Conservation (phyloP, 1,140 invertebrate species). For the Vollenhovia emeryi region DNA sequence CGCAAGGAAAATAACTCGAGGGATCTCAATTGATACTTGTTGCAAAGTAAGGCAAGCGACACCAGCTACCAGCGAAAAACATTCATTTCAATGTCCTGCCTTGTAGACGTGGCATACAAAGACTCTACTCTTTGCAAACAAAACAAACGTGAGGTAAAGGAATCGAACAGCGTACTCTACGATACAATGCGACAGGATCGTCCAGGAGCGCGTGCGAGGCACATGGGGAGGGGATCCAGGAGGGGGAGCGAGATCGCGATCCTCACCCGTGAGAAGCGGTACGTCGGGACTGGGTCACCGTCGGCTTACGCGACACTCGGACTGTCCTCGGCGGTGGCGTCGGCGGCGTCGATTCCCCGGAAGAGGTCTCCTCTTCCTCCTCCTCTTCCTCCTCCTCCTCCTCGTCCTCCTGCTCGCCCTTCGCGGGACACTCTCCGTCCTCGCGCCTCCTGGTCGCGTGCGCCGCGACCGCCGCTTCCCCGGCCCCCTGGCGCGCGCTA, state of each 20-base stretch:
- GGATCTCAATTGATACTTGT: neutral
- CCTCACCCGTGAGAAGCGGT: slow-evolving; percentile 56
- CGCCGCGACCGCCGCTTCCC: neutral
- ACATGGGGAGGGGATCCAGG: neutral
- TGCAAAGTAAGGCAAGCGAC: neutral
- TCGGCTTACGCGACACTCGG: neutral
- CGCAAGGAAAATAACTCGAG: neutral
- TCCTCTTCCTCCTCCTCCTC: too few relatives aligned
- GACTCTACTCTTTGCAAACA: neutral
- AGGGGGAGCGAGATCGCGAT: neutral
- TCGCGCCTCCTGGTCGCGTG: slow-evolving; percentile 10
- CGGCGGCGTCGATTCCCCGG: slow-evolving; percentile 78
- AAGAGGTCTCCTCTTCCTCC: slow-evolving; percentile 58
- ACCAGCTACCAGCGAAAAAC: neutral
- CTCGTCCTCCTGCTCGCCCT: too few relatives aligned
- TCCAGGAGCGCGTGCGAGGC: too few relatives aligned
- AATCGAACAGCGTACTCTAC: neutral
- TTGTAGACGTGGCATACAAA: too few relatives aligned
- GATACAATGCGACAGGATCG: neutral
- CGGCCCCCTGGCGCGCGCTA: slow-evolving; percentile 1
- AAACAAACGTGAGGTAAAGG: slow-evolving; percentile 7
- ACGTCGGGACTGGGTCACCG: neutral
- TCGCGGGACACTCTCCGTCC: slow-evolving; percentile 25
- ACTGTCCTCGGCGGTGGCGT: slow-evolving; percentile 76
- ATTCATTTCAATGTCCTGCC: neutral